Base-by-base conservation (phyloP, 2,113 vertebrate genomes). In the Calyptommatus sinebrachiatus region DNA sequence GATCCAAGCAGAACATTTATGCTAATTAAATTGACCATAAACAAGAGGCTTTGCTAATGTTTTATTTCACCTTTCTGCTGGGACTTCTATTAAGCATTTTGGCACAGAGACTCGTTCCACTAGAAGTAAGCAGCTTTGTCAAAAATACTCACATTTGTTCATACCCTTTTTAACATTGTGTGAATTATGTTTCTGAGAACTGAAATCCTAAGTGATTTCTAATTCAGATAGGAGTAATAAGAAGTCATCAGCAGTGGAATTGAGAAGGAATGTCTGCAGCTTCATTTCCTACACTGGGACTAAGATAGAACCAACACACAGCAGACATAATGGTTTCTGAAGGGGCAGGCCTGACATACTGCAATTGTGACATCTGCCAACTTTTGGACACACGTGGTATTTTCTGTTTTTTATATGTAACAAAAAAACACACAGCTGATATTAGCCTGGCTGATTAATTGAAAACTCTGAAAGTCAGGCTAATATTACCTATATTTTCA, bases 1-100 rank as follows among this genome's bases (percentile, higher is more conserved):
- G 82, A 89, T 91, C 82, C 31, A 14, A 91, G 88, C 22, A 73
- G 71, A 77, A 73, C 68, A 85, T 88, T 92, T 85, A 77, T 85
- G 60, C 77, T 89, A 88, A 92, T 89, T 92, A 87, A 89, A 86
- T 87, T 88, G 84, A 83, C 79, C 89, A 83, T 91, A 90, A 92
- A 90, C 68, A 71, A 73, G 82, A 76, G 10, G 8, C 85, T 84
- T 74, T 63, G 79, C 83, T 86, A 91, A 89, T 89, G 87, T 88
- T 89, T 90, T 76, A 88, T 82, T 84, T 92, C 85, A 83, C 77
- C 78, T 89, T 61, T 90, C 72, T 86, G 65, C 74, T 90, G 85
- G 73, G 63, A 71, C 0, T 18, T 57, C 20, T 67, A 75, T 7
- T 76, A 83, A 24, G 31, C 74, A 72, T 83, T 88, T 61, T 73